Conservation (phyloP, 2,113 vertebrate genomes). For the Dermatemys mawii region DNA sequence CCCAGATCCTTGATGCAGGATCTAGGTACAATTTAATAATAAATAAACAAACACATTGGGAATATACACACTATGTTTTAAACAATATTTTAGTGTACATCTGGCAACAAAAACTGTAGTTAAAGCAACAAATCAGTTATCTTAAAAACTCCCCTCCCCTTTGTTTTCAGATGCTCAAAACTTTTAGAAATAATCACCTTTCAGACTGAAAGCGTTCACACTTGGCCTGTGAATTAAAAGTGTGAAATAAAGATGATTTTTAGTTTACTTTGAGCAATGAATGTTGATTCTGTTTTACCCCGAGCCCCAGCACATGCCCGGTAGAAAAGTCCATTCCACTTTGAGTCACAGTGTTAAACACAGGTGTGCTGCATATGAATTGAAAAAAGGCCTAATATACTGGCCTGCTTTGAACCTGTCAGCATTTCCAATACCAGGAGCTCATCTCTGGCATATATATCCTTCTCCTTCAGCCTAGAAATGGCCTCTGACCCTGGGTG, state of each 20-base stretch:
- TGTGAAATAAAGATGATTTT: conserved; percentile 22
- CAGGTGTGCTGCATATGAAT: background rate
- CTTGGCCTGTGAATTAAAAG: background rate
- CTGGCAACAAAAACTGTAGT: background rate
- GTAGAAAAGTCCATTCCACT: background rate
- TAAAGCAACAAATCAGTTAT: background rate
- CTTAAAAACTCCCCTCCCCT: background rate
- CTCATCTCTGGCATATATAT: background rate
- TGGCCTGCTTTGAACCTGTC: background rate
- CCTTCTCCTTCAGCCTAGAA: background rate
- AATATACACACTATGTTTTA: background rate
- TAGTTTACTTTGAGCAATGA: background rate
- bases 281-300: background rate
- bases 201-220: conserved; percentile 46
- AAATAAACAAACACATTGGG: background rate
- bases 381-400: background rate
- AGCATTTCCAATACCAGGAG: background rate
- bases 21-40: background rate
- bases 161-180: background rate
- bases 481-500: background rate
- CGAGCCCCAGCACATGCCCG: background rate
- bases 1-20: background rate
- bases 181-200: background rate
- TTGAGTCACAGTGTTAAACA: background rate
- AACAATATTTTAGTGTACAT: conserved; percentile 5